phyloP scores from a whole-genome alignment of 2,797 vertebrate species.

The Choloepus didactylus region DNA sequence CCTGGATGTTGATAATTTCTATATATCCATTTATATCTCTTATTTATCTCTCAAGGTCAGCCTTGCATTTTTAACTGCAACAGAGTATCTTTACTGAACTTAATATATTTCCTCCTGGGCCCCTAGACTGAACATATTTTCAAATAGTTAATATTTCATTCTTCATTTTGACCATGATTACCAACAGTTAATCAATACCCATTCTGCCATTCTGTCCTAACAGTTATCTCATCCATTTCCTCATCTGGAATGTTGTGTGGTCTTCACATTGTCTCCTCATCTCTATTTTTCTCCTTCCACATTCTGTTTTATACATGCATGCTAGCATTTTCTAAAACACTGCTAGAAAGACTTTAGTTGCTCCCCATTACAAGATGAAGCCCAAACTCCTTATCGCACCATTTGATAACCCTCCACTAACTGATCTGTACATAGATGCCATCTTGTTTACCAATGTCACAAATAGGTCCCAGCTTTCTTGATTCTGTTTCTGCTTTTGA shows the following conservation, averaged over 20 bases:
- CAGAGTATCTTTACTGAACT: background rate
- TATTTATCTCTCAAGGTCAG: constrained; percentile 28
- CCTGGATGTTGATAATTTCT: background rate
- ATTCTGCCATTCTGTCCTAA: background rate
- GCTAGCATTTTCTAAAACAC: background rate
- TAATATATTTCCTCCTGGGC: background rate
- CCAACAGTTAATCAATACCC: background rate
- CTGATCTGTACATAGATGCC: background rate
- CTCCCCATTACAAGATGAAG: constrained; percentile 15
- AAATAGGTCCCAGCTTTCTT: background rate
- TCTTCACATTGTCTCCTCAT: background rate
- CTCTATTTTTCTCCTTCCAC: background rate
- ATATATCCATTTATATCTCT: background rate
- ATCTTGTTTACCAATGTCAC: background rate
- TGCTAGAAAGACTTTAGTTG: background rate
- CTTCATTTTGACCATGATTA: background rate
- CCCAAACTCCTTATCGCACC: background rate
- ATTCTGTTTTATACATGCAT: constrained; percentile 1
- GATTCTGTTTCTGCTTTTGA: constrained; percentile 17
- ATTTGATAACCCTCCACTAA: background rate
- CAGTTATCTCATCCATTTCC: background rate
- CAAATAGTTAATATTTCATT: background rate
- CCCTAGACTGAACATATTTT: constrained; percentile 3
- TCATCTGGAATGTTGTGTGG: background rate
- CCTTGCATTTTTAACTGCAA: background rate